Evolutionary conservation across 2,797 vertebrate genomes (phyloP).

Genomic region (Acrossocheilus fasciatus): DNA sequence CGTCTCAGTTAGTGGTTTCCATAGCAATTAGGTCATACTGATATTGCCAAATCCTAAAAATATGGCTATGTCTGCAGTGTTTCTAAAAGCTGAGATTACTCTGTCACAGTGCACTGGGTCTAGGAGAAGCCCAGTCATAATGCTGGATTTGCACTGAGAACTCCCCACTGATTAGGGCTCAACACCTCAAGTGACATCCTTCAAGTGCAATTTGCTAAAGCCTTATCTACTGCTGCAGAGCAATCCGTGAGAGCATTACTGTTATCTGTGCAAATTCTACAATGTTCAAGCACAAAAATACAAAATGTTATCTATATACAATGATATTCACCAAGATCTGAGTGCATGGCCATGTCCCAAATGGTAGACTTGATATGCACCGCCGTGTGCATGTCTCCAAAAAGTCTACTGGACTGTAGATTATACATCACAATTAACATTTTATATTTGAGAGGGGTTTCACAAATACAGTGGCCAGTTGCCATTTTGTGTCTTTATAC

Average conservation of each 20-base stretch:
- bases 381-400: background rate
- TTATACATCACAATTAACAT: background rate
- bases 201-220: conserved; percentile 52
- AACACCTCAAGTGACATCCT: conserved; percentile 37
- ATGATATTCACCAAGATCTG: background rate
- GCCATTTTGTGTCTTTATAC: background rate
- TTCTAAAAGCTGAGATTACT: conserved; percentile 52
- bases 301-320: conserved; percentile 11
- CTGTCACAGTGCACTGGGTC: conserved; percentile 44
- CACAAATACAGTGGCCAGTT: conserved; percentile 6
- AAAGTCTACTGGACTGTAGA: background rate
- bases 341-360: background rate
- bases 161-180: conserved; percentile 58
- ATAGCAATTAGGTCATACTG: conserved; percentile 41
- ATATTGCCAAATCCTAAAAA: conserved; percentile 35
- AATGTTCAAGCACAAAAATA: conserved; percentile 1
- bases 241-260: background rate
- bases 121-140: conserved; percentile 40
- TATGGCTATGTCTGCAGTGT: conserved; percentile 26
- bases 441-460: conserved; percentile 3
- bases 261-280: conserved; percentile 6
- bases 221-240: conserved; percentile 38
- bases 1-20: conserved; percentile 40
- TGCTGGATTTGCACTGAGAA: conserved; percentile 57
- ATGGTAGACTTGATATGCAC: conserved; percentile 1